Percentiles rank a stretch among this genome's conserved stretches.
phyloP scores from a whole-genome alignment of 2,113 vertebrate genomes.

The Zootoca vivipara region DNA sequence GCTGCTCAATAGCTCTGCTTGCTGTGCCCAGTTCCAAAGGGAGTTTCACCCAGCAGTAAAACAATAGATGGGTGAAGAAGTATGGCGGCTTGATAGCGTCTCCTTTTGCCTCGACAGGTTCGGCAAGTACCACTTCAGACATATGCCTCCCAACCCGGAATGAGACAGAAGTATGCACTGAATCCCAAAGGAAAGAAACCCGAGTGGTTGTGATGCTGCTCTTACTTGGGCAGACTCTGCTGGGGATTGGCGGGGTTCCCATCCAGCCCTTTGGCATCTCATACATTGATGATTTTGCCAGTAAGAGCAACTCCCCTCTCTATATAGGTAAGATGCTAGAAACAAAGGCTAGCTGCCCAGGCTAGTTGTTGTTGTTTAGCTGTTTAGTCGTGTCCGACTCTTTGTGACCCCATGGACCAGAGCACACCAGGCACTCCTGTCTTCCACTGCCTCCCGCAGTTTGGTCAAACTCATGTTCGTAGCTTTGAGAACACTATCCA shows the following conservation, averaged over 20 bases:
- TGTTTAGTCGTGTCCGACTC: too few relatives aligned
- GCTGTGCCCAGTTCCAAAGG: not conserved
- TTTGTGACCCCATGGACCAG: too few relatives aligned
- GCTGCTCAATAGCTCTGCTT: not conserved
- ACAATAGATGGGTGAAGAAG: not conserved
- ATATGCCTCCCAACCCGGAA: constrained; percentile 65
- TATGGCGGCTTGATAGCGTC: not conserved
- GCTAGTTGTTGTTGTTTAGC: too few relatives aligned
- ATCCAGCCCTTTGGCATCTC: constrained; percentile 98
- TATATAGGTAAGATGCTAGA: constrained; percentile 82
- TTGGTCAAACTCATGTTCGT: too few relatives aligned
- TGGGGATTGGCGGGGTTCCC: constrained; percentile 87
- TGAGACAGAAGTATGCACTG: constrained; percentile 49
- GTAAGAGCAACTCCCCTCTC: constrained; percentile 88
- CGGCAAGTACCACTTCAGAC: constrained; percentile 58
- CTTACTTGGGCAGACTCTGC: constrained; percentile 85
- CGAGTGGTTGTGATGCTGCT: constrained; percentile 79
- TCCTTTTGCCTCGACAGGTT: constrained; percentile 53
- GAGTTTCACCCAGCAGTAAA: too few relatives aligned
- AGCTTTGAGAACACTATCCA: too few relatives aligned
- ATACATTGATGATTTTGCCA: constrained; percentile 93
- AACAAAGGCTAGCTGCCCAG: too few relatives aligned
- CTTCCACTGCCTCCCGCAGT: too few relatives aligned
- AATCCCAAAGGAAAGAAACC: constrained; percentile 40
- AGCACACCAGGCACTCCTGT: too few relatives aligned